Base-by-base conservation (phyloP, 2,797 vertebrate species). In the Phataginus tricuspis region DNA sequence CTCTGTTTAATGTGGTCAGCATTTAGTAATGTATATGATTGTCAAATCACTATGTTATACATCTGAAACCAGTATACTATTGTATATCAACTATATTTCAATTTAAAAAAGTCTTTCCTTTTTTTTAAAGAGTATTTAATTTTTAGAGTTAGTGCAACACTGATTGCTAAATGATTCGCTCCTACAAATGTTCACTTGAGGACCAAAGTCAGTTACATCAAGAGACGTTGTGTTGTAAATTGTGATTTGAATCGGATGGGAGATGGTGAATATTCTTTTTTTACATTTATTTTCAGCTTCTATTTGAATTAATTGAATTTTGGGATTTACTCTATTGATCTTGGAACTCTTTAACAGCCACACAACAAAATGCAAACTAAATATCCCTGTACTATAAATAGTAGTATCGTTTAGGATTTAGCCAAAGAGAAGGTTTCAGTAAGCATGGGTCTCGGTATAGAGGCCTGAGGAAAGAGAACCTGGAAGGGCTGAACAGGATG, bases 141-240 rank as follows among this genome's bases (percentile, higher is more conserved):
- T 94, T 45, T 87, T 68, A 53, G n/a, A 92, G 39, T 42, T 79
- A 64, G n/a, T 63, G 7, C 16, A 80, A 6, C 27, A 64, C 64
- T 86, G 27, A 66, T 95, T 96, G 93, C 31, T 79, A 86, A 89
- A 86, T 78, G 31, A 39, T 53, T 83, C 68, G 59, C 8, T 90
- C 15, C 51, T n/a, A n/a, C 31, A 42, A 69, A 84, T 64, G 23
- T 92, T 61, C 64, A 75, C 3, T 53, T 86, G 21, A 92, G 79
- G 25, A 92, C 15, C 82, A 68, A 34, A 45, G 27, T 86, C 39
- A 31, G 10, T 55, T 79, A 72, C 77, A 87, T 72, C 19, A 64
- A 82, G 34, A 63, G 23, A 68, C 1, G 14, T 13, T 64, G 27
- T 72, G 11, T 64, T 91, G 4, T 69, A 66, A 77, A 49, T 21